Conservation (phyloP, 1,140 invertebrate genomes). For the Lordiphosa mommai region DNA sequence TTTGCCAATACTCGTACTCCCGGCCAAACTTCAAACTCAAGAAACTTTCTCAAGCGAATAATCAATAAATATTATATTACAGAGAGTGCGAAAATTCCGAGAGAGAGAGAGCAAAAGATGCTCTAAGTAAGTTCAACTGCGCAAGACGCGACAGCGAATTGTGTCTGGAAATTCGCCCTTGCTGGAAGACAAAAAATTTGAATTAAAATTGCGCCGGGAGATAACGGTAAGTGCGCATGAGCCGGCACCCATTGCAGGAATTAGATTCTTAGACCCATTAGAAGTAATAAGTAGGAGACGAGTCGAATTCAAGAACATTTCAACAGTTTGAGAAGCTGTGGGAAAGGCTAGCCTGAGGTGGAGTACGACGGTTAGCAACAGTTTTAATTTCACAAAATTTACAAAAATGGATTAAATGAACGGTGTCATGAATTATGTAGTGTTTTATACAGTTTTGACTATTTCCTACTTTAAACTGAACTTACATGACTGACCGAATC, state of each 20-base stretch:
- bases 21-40: constrained; percentile 26
- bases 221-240: constrained; percentile 11
- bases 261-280: background rate
- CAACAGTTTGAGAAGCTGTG: constrained; percentile 1
- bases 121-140: too few species aligned
- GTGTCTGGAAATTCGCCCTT: constrained; percentile 11
- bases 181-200: constrained; percentile 9
- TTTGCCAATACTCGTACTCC: constrained; percentile 24
- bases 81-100: constrained; percentile 1
- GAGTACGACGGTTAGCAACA: background rate
- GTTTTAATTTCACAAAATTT: too few species aligned
- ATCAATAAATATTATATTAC: constrained; percentile 69
- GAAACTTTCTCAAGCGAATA: constrained; percentile 37
- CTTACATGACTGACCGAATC: too few species aligned
- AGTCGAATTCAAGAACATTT: background rate
- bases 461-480: too few species aligned
- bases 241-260: background rate
- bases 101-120: background rate
- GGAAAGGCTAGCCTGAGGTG: background rate
- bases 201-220: constrained; percentile 7
- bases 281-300: background rate
- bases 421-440: too few species aligned
- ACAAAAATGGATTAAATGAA: too few species aligned
- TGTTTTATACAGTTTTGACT: too few species aligned
- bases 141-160: constrained; percentile 21